A percentile compares a stretch with the other conserved stretches of the same genome.
phyloP scores from a whole-genome alignment of 2,888 invertebrate genomes.

The Rutpela maculata region DNA sequence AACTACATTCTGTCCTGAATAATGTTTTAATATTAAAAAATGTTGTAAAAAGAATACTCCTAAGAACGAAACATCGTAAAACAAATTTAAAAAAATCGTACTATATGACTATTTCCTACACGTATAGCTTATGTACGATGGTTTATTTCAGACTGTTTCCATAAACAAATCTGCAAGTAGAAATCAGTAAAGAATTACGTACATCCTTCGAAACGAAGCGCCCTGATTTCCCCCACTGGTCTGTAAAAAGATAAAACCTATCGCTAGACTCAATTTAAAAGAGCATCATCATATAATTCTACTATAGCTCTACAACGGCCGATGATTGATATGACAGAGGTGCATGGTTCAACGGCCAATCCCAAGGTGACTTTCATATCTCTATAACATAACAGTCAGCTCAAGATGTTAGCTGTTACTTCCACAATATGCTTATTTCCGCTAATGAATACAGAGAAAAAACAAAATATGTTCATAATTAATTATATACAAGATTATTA shows the following conservation, averaged over 20 bases:
- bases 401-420: slow-evolving; percentile 40
- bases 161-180: too few species aligned
- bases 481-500: too few species aligned
- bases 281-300: slow-evolving; percentile 53
- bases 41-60: too few species aligned
- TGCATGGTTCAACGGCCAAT: slow-evolving; percentile 64
- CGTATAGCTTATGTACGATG: too few species aligned
- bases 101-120: too few species aligned
- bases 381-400: slow-evolving; percentile 54
- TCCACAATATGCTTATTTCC: slow-evolving; percentile 33
- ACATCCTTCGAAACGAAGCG: neutral
- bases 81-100: too few species aligned
- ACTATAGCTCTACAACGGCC: slow-evolving; percentile 52
- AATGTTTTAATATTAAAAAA: too few species aligned
- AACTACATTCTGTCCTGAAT: too few species aligned
- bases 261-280: slow-evolving; percentile 53
- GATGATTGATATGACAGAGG: slow-evolving; percentile 64
- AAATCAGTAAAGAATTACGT: neutral
- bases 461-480: neutral
- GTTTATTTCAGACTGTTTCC: too few species aligned
- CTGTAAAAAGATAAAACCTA: slow-evolving; percentile 46
- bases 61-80: too few species aligned
- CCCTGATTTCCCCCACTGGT: slow-evolving; percentile 35
- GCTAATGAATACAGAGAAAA: slow-evolving; percentile 18
- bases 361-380: slow-evolving; percentile 65